phyloP scores from a whole-genome alignment of 2,797 vertebrate genomes.

The Buceros bicornis region DNA sequence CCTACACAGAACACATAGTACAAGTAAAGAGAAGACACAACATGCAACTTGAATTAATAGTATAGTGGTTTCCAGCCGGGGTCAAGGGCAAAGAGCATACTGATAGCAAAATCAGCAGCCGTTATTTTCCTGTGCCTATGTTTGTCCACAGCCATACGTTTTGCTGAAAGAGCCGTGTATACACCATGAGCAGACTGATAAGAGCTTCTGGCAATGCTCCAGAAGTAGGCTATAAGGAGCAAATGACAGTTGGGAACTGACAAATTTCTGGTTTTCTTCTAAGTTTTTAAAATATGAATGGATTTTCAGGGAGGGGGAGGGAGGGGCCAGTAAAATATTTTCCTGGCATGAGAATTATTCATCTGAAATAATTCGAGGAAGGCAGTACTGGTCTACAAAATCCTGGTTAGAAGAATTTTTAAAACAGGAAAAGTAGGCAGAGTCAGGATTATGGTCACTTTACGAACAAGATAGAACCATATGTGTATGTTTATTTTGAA shows the following conservation, averaged over 20 bases:
- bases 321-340: background rate
- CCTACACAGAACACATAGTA: background rate
- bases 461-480: background rate
- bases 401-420: background rate
- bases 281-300: background rate
- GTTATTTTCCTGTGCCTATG: background rate
- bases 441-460: background rate
- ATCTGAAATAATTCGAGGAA: background rate
- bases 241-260: background rate
- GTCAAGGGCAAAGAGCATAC: conserved; percentile 9
- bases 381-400: background rate
- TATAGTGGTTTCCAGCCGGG: background rate
- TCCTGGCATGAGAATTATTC: background rate
- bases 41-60: background rate
- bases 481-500: background rate
- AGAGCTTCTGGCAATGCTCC: background rate
- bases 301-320: background rate
- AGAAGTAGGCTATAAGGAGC: background rate
- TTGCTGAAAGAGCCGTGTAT: background rate
- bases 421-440: background rate
- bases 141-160: background rate
- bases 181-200: background rate
- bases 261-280: background rate
- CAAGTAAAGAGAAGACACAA: background rate
- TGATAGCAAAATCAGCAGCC: background rate